Base-by-base conservation (phyloP, 2,888 invertebrate genomes). In the Disparrhopalites patrizii region DNA sequence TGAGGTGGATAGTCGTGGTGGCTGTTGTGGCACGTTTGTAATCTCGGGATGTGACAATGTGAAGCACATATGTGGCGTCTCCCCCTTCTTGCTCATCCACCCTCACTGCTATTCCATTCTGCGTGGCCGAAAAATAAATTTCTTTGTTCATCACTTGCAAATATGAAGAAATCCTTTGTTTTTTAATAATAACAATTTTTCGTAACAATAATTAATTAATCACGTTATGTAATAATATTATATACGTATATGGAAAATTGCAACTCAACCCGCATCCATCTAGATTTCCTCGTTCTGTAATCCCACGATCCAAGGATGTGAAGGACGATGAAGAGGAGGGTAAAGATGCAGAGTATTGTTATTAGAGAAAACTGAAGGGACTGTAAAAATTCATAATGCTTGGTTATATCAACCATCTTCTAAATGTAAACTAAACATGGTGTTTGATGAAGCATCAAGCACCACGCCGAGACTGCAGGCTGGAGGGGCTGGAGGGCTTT, bases 11-110 rank as follows among this genome's bases (percentile, higher is more conserved):
- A 4, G 57, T 57, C 3, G 57, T 57, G 3, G 40, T 28, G 5
- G 57, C 33, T 3, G 57, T 57, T 1, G 57, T 57, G 8, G 57
- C 25, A 25, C 28, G 18, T 2, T 8, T 43, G 18, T 43, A 57
- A 28, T 57, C 36, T n/a, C 20, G 5, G 1, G 18, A 3, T 5
- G 57, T 57, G 13, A 57, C 38, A 8, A 57, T 43, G 3, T 40
- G 28, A 7, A 57, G 3, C 18, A 57, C 15, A 20, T 57, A 57
- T n/a, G 27, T 5, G 0, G 57, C 57, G 1, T 57, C 57, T n/a
- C 57, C 57, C 15, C 40, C 57, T 10, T 57, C 43, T 13, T 36
- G 23, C n/a, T 57, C 43, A 38, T 57, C 57, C 28, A 57, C 13
- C 3, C 23, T 13, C 25, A 57, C 57, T 27, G 43, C 57, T 15